Base-by-base conservation (phyloP, 2,797 vertebrate genomes). In the Cirrhinus mrigala region DNA sequence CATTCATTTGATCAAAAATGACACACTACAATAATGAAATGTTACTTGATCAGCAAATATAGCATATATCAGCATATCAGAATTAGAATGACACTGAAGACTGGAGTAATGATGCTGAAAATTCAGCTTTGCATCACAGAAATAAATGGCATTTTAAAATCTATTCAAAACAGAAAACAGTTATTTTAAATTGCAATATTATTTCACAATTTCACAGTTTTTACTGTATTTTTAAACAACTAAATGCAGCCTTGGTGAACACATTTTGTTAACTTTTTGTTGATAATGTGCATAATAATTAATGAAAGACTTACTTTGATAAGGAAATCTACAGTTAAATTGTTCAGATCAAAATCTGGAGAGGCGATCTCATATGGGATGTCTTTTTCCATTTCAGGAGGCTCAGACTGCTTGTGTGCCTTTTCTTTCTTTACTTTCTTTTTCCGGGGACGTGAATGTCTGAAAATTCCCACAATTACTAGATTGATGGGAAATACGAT, bases 401-500 rank as follows among this genome's bases (percentile, higher is more conserved):
- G 15, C 46, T 95, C 92, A 2, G 88, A 7, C 64, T 93, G 95
- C 81, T 88, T 88, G 0, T 33, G 24, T 16, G 88, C 88, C 64
- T 81, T 89, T 20, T 91, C 91, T 18, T 52, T 80, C 62, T 77
- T 33, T 58, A 76, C 82, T 62, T 82, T 91, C 0, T 16, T 91
- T 87, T 94, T 92, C 82, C 86, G 87, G 60, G 96, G 93, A 1
- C 91, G 92, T 75, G 92, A 88, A 77, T 97, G 97, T 91, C 97
- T 95, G 94, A 99, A 98, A 93, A 99, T 97, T 88, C 97, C 98
- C 90, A 99, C 97, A 1, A 99, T 99, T 46, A 99, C 94, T 82
- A 99, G 95, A 91, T 99, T 99, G 95, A 99, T 96, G 88, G 98
- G 98, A 87, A 99, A 98, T 97, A 98, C 97, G 74, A 99, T 96